Conservation (phyloP, 2,797 vertebrate genomes). For the Ctenosaura bakeri region DNA sequence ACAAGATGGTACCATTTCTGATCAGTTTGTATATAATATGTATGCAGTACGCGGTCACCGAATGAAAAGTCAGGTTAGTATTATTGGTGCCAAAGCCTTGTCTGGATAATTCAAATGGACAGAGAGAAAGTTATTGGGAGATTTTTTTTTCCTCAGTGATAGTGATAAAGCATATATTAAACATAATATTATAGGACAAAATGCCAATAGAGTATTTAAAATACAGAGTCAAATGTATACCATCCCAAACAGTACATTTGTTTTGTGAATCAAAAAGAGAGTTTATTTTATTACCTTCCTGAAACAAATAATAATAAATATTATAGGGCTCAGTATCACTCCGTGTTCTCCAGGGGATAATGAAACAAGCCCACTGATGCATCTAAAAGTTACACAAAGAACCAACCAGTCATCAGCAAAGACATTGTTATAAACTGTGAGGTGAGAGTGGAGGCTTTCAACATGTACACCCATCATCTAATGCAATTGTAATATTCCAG, state of each 20-base stretch:
- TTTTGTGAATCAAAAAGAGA: slow-evolving; percentile 42
- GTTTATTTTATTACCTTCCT: slow-evolving; percentile 56
- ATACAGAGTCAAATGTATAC: slow-evolving; percentile 54
- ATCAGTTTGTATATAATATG: slow-evolving; percentile 70
- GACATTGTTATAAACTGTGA: slow-evolving; percentile 39
- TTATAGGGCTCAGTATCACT: slow-evolving; percentile 48
- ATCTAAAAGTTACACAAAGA: not conserved
- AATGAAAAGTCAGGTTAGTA: slow-evolving; percentile 71
- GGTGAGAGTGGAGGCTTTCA: slow-evolving; percentile 47
- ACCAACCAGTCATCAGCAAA: slow-evolving; percentile 44
- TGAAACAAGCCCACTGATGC: slow-evolving; percentile 18
- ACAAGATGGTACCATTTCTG: slow-evolving; percentile 68
- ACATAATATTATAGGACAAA: slow-evolving; percentile 50
- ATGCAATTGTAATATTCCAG: slow-evolving; percentile 43
- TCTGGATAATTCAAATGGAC: slow-evolving; percentile 89
- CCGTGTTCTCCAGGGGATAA: slow-evolving; percentile 36
- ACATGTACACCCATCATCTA: slow-evolving; percentile 26
- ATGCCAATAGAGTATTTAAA: slow-evolving; percentile 63
- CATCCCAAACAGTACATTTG: slow-evolving; percentile 54
- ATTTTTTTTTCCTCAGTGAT: slow-evolving; percentile 66
- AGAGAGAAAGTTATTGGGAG: slow-evolving; percentile 40
- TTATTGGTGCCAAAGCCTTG: slow-evolving; percentile 88
- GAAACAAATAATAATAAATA: slow-evolving; percentile 37
- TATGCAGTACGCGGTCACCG: slow-evolving; percentile 52
- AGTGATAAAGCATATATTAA: slow-evolving; percentile 57